Evolutionary conservation across 2,797 vertebrate species (phyloP), one percentile per base, ranked within the genome.

Genomic region (Geotria australis): DNA sequence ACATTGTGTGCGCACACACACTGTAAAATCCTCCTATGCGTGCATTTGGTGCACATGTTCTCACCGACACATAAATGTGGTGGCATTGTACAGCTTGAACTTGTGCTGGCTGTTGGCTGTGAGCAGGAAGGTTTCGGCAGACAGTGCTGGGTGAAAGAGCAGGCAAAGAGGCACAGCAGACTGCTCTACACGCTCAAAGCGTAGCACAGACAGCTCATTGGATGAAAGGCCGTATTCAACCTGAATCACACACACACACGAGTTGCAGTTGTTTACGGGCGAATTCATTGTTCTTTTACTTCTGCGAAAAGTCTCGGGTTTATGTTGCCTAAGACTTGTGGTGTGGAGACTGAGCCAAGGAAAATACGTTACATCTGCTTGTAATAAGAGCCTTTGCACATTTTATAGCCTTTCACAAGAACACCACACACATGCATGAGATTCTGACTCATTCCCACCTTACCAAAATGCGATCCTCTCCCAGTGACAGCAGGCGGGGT

Each of bases 51-150:
- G 24, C 5, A 24, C 24, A 24, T 24, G 24, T 3, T n/a, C 49
- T 53, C 24, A 53, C 49, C 49, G 49, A 81, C 88, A 95, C 76
- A 80, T 77, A 66, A 77, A 91, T 45, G 80, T 89, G 0, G 71
- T 82, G 1, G 72, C 70, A 57, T 93, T 82, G 60, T 81, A 79
- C 46, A 96, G 80, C 60, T 85, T 94, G 68, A 89, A 77, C 70
- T 98, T 95, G 72, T 81, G 83, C 56, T 67, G 68, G 60, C 78
- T 73, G 10, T 81, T 82, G 62, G 73, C 73, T 2, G 75, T 65
- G 8, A 98, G 74, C 57, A 98, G 70, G 60, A 93, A 88, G 56
- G 76, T 72, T 62, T 98, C 89, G 0, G 67, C 70, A 7, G 72
- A 71, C 47, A 89, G 61, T 1, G 77, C 77, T 1, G 91, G 91